These are phyloP conservation scores for Hipparchia semele DNA, from an alignment of 2,888 invertebrate species.

Conservation along the genomic window DNA sequence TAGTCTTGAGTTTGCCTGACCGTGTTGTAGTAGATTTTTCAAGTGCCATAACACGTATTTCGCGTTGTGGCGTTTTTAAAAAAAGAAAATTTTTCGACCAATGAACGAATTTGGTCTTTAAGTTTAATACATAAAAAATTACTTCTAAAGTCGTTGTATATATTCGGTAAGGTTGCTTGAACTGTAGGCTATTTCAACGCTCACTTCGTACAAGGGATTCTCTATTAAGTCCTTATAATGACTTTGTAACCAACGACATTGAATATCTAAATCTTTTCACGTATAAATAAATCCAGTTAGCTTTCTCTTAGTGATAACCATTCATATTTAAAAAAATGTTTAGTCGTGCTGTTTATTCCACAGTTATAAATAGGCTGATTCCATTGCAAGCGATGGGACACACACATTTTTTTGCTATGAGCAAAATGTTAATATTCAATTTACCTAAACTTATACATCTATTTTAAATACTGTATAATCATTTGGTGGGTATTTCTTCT, in stretches of 20 bases:
- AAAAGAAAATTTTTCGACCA: no score
- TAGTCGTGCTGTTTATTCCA: constrained; percentile 63
- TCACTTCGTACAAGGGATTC: constrained; percentile 81
- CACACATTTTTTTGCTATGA: not conserved
- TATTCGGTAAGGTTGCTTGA: constrained; percentile 74
- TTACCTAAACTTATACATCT: not conserved
- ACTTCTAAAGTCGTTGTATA: constrained; percentile 60
- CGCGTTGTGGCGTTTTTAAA: no score
- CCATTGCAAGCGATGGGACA: constrained; percentile 29
- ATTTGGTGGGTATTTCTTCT: not conserved
- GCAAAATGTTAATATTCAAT: not conserved
- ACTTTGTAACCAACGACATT: constrained; percentile 72
- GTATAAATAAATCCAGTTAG: constrained; percentile 68
- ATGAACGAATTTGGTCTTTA: no score
- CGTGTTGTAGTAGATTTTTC: no score
- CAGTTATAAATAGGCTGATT: constrained; percentile 39
- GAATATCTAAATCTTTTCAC: constrained; percentile 68
- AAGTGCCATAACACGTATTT: no score
- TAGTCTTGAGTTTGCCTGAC: no score
- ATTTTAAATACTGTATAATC: not conserved
- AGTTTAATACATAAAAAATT: not conserved
- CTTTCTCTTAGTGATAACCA: constrained; percentile 74
- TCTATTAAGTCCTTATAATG: constrained; percentile 77
- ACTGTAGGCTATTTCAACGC: constrained; percentile 76
- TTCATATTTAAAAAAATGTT: constrained; percentile 56